A percentile compares a stretch with the other conserved stretches of the same genome.
Conservation (phyloP, 92 coral and sea anemone species). For the Parazoanthus swiftii region DNA sequence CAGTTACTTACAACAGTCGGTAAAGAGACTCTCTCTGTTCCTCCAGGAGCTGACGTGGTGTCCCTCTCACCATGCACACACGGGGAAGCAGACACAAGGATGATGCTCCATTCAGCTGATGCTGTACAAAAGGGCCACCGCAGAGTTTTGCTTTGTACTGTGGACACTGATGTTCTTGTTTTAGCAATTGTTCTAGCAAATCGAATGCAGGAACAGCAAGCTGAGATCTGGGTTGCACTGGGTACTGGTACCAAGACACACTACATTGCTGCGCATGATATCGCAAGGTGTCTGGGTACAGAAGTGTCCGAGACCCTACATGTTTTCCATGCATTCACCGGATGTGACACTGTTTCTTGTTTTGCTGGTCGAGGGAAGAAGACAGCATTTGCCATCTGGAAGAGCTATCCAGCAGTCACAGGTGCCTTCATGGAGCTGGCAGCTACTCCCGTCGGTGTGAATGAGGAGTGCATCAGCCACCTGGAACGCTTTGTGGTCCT, state of each 20-base stretch:
- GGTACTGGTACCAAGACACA: slow-evolving; percentile 49
- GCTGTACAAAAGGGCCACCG: slow-evolving; percentile 44
- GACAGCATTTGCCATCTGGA: slow-evolving; percentile 72
- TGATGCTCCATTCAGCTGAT: slow-evolving; percentile 53
- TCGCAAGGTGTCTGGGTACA: slow-evolving; percentile 46
- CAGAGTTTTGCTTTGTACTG: slow-evolving; percentile 50
- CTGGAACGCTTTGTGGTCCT: slow-evolving; percentile 57
- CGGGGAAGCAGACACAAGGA: slow-evolving; percentile 61
- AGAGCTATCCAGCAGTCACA: slow-evolving; percentile 56
- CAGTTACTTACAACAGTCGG: slow-evolving; percentile 35
- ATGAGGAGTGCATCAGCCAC: slow-evolving; percentile 48
- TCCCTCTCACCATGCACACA: slow-evolving; percentile 40
- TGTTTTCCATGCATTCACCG: slow-evolving; percentile 65
- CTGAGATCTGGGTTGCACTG: slow-evolving; percentile 59
- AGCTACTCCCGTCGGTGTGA: slow-evolving; percentile 42
- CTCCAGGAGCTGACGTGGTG: slow-evolving; percentile 27
- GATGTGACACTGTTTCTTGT: slow-evolving; percentile 67
- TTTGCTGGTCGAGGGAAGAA: slow-evolving; percentile 66
- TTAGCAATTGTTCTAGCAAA: slow-evolving; percentile 29
- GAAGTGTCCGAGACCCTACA: slow-evolving; percentile 50
- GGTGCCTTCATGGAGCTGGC: slow-evolving; percentile 52
- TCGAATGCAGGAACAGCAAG: slow-evolving; percentile 12
- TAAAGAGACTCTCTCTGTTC: slow-evolving; percentile 31
- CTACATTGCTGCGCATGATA: slow-evolving; percentile 50
- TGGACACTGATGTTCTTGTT: slow-evolving; percentile 64